phyloP scores from a whole-genome alignment of 2,797 vertebrate genomes.

The Pseudotriccus pelzelni region DNA sequence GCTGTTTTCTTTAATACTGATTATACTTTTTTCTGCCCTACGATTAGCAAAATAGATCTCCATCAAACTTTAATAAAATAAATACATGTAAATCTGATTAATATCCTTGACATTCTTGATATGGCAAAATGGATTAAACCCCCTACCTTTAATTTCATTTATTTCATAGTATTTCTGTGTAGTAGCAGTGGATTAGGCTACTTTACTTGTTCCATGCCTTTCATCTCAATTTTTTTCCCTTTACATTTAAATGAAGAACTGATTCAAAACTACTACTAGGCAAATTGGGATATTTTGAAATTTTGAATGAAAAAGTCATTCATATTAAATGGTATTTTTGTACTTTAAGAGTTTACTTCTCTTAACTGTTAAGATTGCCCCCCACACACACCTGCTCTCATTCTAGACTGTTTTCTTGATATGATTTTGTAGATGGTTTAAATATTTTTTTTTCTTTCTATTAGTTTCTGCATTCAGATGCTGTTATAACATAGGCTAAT shows the following conservation, averaged over 20 bases:
- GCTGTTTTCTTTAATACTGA: neutral
- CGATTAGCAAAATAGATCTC: neutral
- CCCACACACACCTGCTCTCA: rapidly evolving
- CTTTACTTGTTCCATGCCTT: neutral
- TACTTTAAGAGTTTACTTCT: neutral
- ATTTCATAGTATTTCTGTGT: neutral
- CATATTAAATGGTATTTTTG: neutral
- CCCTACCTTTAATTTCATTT: neutral
- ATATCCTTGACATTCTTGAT: neutral
- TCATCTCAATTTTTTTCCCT: neutral
- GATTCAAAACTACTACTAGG: neutral
- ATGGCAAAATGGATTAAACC: neutral
- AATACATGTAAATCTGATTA: neutral
- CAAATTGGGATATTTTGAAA: neutral
- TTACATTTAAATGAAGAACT: neutral
- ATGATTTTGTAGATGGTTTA: neutral
- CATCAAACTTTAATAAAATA: neutral
- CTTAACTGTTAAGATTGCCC: neutral
- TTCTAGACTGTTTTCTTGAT: neutral
- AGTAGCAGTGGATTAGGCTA: neutral
- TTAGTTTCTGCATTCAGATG: neutral
- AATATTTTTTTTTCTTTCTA: neutral
- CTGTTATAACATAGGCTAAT: too few relatives aligned
- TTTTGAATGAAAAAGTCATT: neutral
- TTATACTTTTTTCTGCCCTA: neutral